These are phyloP conservation scores for Frieseomelitta varia DNA, from an alignment of 1,140 invertebrate species.

Conservation along the genomic window DNA sequence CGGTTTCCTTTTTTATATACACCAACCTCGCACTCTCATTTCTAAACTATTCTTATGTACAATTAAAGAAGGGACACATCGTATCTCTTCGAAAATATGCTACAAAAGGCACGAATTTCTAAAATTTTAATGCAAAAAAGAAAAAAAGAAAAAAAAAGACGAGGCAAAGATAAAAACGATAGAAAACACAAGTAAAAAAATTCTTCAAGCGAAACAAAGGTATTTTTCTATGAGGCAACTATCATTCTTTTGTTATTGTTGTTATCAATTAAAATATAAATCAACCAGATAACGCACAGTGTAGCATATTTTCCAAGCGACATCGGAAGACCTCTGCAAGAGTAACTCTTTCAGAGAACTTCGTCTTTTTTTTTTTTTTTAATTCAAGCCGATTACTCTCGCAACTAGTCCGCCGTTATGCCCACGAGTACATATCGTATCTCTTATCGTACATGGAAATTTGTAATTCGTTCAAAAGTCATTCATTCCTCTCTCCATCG, in stretches of 20 bases:
- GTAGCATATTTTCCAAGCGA: slow-evolving; percentile 57
- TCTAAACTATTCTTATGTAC: slow-evolving; percentile 69
- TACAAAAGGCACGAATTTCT: slow-evolving; percentile 30
- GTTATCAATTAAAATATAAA: background rate
- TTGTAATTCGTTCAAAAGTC: slow-evolving; percentile 45
- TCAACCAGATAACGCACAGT: background rate
- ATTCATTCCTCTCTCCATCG: slow-evolving; percentile 38
- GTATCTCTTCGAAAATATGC: slow-evolving; percentile 52
- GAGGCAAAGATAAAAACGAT: background rate
- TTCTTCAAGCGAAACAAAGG: background rate
- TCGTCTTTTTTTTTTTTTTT: background rate
- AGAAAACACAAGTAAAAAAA: too few relatives aligned
- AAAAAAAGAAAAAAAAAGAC: background rate
- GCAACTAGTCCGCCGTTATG: slow-evolving; percentile 11
- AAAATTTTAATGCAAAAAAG: background rate
- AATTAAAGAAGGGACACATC: slow-evolving; percentile 59
- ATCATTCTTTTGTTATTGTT: background rate
- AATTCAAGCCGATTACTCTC: slow-evolving; percentile 7
- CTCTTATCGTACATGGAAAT: slow-evolving; percentile 47
- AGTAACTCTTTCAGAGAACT: slow-evolving; percentile 36
- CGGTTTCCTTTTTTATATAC: slow-evolving; percentile 66
- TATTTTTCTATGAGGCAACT: background rate
- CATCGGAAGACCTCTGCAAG: slow-evolving; percentile 19
- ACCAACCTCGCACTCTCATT: slow-evolving; percentile 63
- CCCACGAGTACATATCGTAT: slow-evolving; percentile 38